Base-by-base conservation (phyloP, 2,888 invertebrate species). In the Zootermopsis nevadensis region DNA sequence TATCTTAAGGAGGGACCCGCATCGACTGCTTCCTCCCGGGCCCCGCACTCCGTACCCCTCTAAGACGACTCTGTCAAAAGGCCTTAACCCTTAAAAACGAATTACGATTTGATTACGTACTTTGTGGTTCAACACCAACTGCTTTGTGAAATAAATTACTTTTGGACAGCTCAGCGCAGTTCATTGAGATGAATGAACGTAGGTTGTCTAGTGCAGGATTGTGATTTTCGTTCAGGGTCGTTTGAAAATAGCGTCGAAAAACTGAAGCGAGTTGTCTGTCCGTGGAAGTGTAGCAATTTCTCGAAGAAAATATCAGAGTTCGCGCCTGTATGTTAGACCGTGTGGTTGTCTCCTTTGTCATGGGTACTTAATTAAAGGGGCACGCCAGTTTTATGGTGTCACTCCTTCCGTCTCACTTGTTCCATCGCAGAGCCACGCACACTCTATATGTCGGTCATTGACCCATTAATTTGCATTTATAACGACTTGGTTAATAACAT, bases 271-370 rank as follows among this genome's bases (percentile, higher is more conserved):
- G 53, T 19, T 53, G 24, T 53, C 53, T 53, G 24, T 53, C 19
- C 53, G 8, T 15, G 60, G n/a, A 60, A n/a, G 60, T 27, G 60
- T 60, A 60, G 60, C 7, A 6, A 27, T 60, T 60, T 60, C 27
- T 60, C 1, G 60, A 60, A n/a, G 60, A 60, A 48, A 60, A 60
- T 60, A 60, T n/a, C 60, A 60, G 27, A 60, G 60, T 60, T 60
- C 60, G 60, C n/a, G 60, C n/a, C 0, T 60, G 60, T 60, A 60
- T 1, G 60, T 27, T 27, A 60, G n/a, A 60, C n/a, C 12, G 7
- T 60, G 60, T 7, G n/a, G 60, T 6, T 27, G 27, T 60, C 60
- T 60, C 60, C 60, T 60, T 2, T 60, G 60, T 60, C 60, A 27
- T 27, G 60, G 60, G n/a, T 6, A 10, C 60, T 60, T 60, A 27